A percentile compares a stretch with the other conserved stretches of the same genome.
phyloP scores from a whole-genome alignment of 2,888 invertebrate species.

The Torymus aiolomorphi region DNA sequence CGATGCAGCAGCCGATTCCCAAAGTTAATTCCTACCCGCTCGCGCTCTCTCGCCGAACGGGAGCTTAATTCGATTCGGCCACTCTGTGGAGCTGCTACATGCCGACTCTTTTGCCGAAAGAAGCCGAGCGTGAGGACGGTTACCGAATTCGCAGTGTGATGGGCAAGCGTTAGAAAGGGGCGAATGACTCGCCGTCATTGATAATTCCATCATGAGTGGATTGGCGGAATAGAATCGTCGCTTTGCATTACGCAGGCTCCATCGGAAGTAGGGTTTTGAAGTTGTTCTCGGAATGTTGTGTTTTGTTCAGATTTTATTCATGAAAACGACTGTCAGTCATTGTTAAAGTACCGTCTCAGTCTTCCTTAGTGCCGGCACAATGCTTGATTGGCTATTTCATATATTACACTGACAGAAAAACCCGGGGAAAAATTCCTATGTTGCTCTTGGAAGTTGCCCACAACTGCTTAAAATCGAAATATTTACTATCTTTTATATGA shows the following conservation, averaged over 20 bases:
- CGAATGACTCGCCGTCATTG: neutral
- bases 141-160: constrained; percentile 29
- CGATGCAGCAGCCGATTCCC: constrained; percentile 43
- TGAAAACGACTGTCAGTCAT: neutral
- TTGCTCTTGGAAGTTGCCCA: too few relatives aligned
- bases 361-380: too few relatives aligned
- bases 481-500: too few relatives aligned
- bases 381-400: too few relatives aligned
- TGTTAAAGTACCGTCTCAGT: too few relatives aligned
- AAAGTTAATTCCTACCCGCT: constrained; percentile 40
- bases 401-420: too few relatives aligned
- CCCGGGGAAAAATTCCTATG: too few relatives aligned
- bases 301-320: constrained; percentile 1
- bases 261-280: neutral
- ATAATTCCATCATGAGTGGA: constrained; percentile 33
- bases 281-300: constrained; percentile 1
- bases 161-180: constrained; percentile 30
- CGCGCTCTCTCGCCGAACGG: constrained; percentile 14
- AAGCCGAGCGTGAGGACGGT: neutral
- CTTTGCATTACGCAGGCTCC: neutral
- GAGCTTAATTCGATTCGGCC: constrained; percentile 36
- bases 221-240: constrained; percentile 24
- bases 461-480: too few relatives aligned
- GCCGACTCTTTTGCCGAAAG: neutral
- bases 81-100: neutral